phyloP scores from a whole-genome alignment of 1,140 invertebrate genomes.

The Laupala kohalensis region DNA sequence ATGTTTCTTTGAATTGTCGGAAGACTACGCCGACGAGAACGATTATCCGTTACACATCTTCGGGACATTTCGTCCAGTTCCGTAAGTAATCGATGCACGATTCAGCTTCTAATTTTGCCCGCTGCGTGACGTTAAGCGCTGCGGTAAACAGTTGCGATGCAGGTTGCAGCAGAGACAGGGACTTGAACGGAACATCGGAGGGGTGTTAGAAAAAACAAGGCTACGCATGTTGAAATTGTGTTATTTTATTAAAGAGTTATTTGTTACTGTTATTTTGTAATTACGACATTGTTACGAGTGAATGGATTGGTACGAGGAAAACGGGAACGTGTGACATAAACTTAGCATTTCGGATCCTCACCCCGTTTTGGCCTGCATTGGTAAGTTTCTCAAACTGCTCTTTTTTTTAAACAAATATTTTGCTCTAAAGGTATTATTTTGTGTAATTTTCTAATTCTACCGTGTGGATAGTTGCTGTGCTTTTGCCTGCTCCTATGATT shows the following conservation, averaged over 20 bases:
- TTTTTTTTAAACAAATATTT: no score
- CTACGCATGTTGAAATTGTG: constrained; percentile 4
- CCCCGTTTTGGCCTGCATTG: not conserved
- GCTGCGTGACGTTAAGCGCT: constrained; percentile 10
- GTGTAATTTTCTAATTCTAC: no score
- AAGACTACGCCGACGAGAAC: not conserved
- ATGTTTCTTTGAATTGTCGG: not conserved
- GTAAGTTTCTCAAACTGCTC: constrained; percentile 2
- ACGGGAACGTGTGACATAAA: not conserved
- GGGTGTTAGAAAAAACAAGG: constrained; percentile 4
- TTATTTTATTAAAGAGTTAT: constrained; percentile 4
- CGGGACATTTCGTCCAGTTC: not conserved
- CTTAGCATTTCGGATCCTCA: not conserved
- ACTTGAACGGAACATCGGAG: constrained; percentile 1
- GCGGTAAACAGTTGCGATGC: constrained; percentile 11
- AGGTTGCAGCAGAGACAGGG: constrained; percentile 10
- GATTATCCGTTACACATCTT: not conserved
- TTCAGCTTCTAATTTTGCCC: not conserved
- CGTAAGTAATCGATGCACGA: constrained; percentile 3
- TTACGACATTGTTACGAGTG: not conserved
- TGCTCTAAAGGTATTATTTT: no score
- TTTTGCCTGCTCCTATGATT: no score
- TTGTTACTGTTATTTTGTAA: constrained; percentile 3
- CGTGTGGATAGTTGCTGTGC: no score
- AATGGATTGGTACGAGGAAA: not conserved